Base-by-base conservation (phyloP, 2,888 invertebrate species). In the Campoplex capitator region DNA sequence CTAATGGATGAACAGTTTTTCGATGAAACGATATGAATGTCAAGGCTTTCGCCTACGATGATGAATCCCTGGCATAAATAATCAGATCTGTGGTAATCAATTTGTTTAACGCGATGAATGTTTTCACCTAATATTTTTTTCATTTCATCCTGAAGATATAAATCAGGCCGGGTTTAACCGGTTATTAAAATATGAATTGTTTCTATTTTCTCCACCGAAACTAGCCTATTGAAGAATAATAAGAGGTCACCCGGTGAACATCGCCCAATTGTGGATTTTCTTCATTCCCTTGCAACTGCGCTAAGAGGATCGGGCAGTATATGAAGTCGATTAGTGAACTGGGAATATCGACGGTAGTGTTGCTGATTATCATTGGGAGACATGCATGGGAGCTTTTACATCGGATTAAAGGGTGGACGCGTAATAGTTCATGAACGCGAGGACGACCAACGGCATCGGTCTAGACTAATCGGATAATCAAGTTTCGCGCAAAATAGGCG, bases 391-490 rank as follows among this genome's bases (percentile, higher is more conserved):
- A 76, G 80, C 75, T 80, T 81, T 67, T 80, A 65, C 56, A 65
- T 58, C 73, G 71, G 80, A 81, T 80, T 84, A 84, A 76, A 80
- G 80, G 58, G 76, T 76, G 75, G 73, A 62, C n/a, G 48, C 76
- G 81, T 78, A 85, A 87, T 82, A 74, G 82, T 82, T 80, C 73
- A 85, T 71, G 83, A 86, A 84, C 77, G 80, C 18, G 73, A 74
- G 80, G 80, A 70, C 65, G 70, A 80, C 74, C 85, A 89, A 89
- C 80, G 42, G 89, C 87, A 89, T 84, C 88, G 89, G 87, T 89
- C 88, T 88, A 88, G 89, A 88, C 90, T 91, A 91, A 92, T 91
- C 92, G 90, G 90, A 92, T 92, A 92, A 93, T 92, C 91, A 91
- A 92, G 91, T 92, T 90, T 87, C 90, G 88, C 89, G 86, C 90